phyloP scores from a whole-genome alignment of 1,140 invertebrate species.

The Monomorium pharaonis region DNA sequence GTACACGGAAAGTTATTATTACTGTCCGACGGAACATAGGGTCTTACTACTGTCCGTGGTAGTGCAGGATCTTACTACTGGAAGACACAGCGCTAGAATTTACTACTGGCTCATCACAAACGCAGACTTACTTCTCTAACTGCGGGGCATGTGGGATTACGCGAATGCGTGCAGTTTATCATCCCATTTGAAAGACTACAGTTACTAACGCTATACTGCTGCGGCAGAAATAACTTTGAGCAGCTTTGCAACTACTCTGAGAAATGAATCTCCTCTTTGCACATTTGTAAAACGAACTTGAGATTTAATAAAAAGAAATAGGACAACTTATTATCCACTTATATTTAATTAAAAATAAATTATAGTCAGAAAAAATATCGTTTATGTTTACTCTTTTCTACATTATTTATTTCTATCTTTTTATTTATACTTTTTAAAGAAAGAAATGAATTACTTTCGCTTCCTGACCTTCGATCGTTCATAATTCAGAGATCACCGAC shows the following conservation, averaged over 20 bases:
- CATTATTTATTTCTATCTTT: no score
- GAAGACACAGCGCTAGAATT: background rate
- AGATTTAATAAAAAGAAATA: background rate
- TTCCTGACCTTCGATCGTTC: background rate
- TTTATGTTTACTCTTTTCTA: no score
- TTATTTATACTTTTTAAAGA: background rate
- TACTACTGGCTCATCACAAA: slow-evolving; percentile 22
- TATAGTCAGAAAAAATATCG: no score
- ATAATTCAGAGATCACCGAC: background rate
- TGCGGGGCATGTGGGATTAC: background rate
- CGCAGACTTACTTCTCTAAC: background rate
- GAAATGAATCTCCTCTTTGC: background rate
- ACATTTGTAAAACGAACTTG: background rate
- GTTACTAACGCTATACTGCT: background rate
- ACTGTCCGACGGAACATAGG: background rate
- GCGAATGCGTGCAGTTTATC: background rate
- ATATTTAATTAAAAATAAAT: no score
- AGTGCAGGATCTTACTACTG: slow-evolving; percentile 21
- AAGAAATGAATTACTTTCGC: background rate
- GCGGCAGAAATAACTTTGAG: background rate
- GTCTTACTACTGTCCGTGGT: background rate
- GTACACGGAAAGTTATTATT: background rate
- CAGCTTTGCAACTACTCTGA: background rate
- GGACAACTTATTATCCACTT: background rate
- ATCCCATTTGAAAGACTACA: slow-evolving; percentile 6